These are phyloP conservation scores for Hyalella azteca DNA, from an alignment of 2,888 invertebrate species.

Conservation along the genomic window DNA sequence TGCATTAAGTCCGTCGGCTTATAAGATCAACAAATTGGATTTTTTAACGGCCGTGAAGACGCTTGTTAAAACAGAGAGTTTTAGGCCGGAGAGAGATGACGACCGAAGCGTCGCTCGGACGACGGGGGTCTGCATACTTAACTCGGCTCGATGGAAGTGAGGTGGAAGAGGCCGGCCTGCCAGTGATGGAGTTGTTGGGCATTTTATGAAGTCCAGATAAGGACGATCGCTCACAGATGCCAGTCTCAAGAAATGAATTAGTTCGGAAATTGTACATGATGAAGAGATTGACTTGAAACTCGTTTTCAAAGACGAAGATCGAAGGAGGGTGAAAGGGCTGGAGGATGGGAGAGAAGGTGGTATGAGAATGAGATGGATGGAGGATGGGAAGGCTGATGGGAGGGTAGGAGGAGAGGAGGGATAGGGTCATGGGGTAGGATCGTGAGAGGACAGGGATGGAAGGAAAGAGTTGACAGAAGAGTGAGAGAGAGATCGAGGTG, in stretches of 20 bases:
- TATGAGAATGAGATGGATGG: too few species aligned
- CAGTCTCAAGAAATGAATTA: slow-evolving; percentile 29
- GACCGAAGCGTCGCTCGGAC: slow-evolving; percentile 4
- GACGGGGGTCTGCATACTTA: slow-evolving; percentile 21
- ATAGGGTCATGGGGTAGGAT: too few species aligned
- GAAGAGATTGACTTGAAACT: slow-evolving; percentile 27
- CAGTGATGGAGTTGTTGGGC: slow-evolving; percentile 24
- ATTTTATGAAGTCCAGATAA: slow-evolving; percentile 32
- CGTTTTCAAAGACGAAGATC: background rate
- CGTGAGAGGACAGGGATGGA: too few species aligned
- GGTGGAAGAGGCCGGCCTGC: background rate
- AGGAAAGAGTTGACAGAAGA: too few species aligned
- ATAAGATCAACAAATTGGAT: slow-evolving; percentile 35
- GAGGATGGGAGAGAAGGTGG: too few species aligned
- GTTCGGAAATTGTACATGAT: slow-evolving; percentile 31
- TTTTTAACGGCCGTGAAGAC: slow-evolving; percentile 36
- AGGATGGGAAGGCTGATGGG: too few species aligned
- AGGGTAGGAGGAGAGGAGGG: too few species aligned
- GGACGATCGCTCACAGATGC: slow-evolving; percentile 36
- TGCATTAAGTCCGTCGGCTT: too few species aligned
- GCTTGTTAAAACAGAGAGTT: slow-evolving; percentile 37
- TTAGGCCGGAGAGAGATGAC: background rate
- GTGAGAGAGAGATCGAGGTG: too few species aligned
- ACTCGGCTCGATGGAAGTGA: background rate
- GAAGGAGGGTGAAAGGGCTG: too few species aligned